Evolutionary conservation across 2,888 invertebrate genomes (phyloP).

Genomic region (Plebejus argus): DNA sequence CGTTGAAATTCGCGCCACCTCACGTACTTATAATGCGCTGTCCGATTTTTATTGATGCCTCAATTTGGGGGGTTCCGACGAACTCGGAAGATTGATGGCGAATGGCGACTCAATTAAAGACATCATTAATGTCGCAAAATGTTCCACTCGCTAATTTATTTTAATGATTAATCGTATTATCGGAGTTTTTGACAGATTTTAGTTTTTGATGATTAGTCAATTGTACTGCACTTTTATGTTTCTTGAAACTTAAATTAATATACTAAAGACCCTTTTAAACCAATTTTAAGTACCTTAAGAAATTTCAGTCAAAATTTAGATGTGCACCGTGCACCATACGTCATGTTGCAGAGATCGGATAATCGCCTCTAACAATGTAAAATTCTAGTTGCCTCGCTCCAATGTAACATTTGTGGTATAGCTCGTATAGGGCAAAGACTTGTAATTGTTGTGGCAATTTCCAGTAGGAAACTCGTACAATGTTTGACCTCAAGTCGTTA

Average conservation of each 20-base stretch:
- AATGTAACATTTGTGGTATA: not conserved
- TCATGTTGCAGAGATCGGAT: not conserved
- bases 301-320: too few relatives aligned
- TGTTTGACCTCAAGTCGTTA: constrained; percentile 27
- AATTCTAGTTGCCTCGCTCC: not conserved
- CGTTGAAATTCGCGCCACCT: not conserved
- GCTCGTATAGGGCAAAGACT: not conserved
- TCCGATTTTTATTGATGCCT: constrained; percentile 18
- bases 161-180: constrained; percentile 13
- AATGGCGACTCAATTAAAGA: constrained; percentile 20
- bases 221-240: too few relatives aligned
- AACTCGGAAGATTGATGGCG: constrained; percentile 17
- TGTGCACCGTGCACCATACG: not conserved
- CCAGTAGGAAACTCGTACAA: constrained; percentile 19
- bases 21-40: constrained; percentile 15
- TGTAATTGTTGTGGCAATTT: constrained; percentile 20
- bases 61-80: constrained; percentile 15
- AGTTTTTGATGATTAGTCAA: too few relatives aligned
- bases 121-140: constrained; percentile 26
- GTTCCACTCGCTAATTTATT: not conserved
- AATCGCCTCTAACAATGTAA: not conserved
- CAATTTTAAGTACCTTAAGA: too few relatives aligned
- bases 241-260: too few relatives aligned
- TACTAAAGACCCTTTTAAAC: too few relatives aligned
- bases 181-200: not conserved